Evolutionary conservation across 2,797 vertebrate species (phyloP).

Genomic region (Gymnocypris eckloni): DNA sequence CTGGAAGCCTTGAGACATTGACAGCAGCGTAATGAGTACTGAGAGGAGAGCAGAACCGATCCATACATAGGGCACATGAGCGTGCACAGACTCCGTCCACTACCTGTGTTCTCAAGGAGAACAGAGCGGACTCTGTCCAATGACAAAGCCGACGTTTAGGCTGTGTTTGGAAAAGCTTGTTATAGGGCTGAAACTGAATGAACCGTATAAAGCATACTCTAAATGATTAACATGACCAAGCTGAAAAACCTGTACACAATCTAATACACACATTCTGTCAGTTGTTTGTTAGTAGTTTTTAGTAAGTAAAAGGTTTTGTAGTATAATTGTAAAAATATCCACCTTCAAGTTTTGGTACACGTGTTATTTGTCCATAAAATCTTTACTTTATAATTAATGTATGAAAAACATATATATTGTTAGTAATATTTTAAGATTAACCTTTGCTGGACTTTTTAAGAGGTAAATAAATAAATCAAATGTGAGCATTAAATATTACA

Average conservation of each 20-base stretch:
- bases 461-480: too few species aligned
- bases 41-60: constrained; percentile 6
- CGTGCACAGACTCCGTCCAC: background rate
- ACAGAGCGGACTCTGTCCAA: background rate
- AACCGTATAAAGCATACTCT: background rate
- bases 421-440: background rate
- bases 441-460: too few species aligned
- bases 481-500: too few species aligned
- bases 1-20: constrained; percentile 26
- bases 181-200: background rate
- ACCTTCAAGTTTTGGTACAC: background rate
- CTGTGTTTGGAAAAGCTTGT: background rate
- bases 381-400: background rate
- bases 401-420: background rate
- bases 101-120: background rate
- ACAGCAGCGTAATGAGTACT: constrained; percentile 24
- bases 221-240: background rate
- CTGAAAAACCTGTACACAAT: too few species aligned
- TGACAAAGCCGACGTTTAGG: background rate
- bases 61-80: constrained; percentile 9
- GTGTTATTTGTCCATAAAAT: background rate
- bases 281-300: background rate
- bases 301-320: background rate
- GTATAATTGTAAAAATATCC: background rate
- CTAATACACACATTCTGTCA: too few species aligned